These are phyloP conservation scores for Chaetodon trifasciatus DNA, from an alignment of 2,797 vertebrate species.

Conservation along the genomic window DNA sequence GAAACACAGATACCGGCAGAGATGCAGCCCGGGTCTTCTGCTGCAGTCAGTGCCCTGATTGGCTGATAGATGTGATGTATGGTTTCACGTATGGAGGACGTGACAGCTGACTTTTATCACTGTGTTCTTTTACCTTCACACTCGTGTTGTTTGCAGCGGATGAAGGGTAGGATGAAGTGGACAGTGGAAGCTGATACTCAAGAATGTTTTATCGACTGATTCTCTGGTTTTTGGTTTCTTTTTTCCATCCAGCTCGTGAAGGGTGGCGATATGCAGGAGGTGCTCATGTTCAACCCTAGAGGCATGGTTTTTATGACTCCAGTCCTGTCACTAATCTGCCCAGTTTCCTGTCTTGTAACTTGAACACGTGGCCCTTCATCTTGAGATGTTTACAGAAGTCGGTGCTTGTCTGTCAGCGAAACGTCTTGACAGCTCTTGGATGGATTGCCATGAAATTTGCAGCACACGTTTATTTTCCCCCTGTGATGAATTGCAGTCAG, in stretches of 20 bases:
- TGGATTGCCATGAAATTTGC: background rate
- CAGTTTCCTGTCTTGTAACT: background rate
- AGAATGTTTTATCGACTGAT: background rate
- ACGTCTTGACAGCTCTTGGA: background rate
- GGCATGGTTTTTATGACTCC: background rate
- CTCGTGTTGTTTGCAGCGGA: background rate
- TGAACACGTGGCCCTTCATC: background rate
- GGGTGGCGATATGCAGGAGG: background rate
- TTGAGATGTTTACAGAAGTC: background rate
- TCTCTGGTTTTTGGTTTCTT: too few relatives aligned
- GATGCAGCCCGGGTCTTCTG: constrained; percentile 36
- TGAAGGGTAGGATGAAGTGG: background rate
- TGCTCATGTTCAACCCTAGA: background rate
- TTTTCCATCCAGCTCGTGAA: background rate
- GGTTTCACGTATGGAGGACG: constrained; percentile 1
- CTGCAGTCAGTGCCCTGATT: constrained; percentile 4
- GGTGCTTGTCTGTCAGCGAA: background rate
- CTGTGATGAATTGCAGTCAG: background rate
- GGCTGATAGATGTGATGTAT: constrained; percentile 11
- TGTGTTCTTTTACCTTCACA: background rate
- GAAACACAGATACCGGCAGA: constrained; percentile 54
- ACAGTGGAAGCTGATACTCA: background rate
- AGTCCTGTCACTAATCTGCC: background rate
- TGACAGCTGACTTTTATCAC: background rate
- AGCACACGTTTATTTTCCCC: background rate